Evolutionary conservation across 2,113 vertebrate species (phyloP), one percentile per base, ranked within the genome.

Genomic region (Cricetomys ansorgei): DNA sequence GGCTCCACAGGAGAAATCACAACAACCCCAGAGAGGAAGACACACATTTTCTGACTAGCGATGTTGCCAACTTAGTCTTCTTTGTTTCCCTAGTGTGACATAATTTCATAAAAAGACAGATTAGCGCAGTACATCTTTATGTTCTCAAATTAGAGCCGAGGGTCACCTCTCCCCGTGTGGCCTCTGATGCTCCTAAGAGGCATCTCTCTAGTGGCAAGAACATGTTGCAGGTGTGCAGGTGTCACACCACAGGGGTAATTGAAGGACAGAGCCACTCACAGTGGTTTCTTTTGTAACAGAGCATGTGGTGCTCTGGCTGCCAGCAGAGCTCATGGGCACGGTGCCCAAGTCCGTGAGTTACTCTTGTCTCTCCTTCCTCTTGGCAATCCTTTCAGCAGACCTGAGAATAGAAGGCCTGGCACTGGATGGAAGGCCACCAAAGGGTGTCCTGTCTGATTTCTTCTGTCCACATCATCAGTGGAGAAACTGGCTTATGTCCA

Each of bases 211-310:
- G 5, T 43, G 75, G 77, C 48, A 50, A 64, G 85, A 94, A 69
- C 65, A 57, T 83, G 67, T 64, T 64, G 31, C 77, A 92, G 72
- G 76, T 90, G 55, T 85, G 88, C 92, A 85, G 85, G 77, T 95
- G 93, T 95, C 69, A 37, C 87, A 29, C 83, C 31, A 8, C 55
- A 8, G 45, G 89, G 62, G 76, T 72, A 34, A 45, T 16, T 27
- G 93, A 91, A 88, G 45, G 76, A 86, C 70, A 88, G 65, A 85
- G 91, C 80, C 19, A 7, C 76, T 80, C 95, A 80, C 8, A 2
- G 53, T 48, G 67, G 43, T 91, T 77, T 77, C 88, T 92, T 93
- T 86, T 70, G 83, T 95, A 93, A 79, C 53, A 0, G 0, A 89
- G 62, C 62, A 5, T 40, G 73, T 92, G 85, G 73, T 0, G 1